Evolutionary conservation across 2,113 vertebrate species (phyloP), one percentile per base, ranked within the genome.

Genomic region (Sander vitreus): DNA sequence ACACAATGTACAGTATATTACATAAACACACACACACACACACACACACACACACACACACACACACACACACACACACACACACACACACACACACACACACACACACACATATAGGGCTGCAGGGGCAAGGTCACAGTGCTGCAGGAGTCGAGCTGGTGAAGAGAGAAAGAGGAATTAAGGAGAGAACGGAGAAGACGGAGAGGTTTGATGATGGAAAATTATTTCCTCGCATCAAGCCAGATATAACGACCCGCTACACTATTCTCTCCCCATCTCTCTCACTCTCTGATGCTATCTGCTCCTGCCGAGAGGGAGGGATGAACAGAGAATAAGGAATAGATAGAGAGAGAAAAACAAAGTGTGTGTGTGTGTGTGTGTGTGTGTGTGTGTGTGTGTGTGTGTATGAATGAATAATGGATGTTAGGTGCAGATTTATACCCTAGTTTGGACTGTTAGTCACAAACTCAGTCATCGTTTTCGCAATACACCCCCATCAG

Each of bases 71-170:
- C 64, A 69, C 30, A 51, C 53, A 43, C 30, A 69, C 30, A 51
- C 53, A 43, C 30, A 69, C 30, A 51, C 53, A 43, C 30, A 69
- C 30, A 63, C 30, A n/a, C 27, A 64, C 30, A 55, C 48, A 55
- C 45, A 25, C 54, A 72, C 64, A 45, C 30, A 25, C 43, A 76
- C 65, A 58, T 8, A 66, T n/a, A 72, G 63, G 60, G 27, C 54
- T 60, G 57, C 55, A 68, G 73, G 62, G 75, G 85, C 92, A 93
- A 93, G 92, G 92, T 91, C 89, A 83, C 64, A 76, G 51, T 70
- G 81, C 65, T 84, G 80, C 69, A 66, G 76, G 21, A 85, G 59
- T 57, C 30, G 18, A 19, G 36, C 21, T 19, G 50, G 18, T 39
- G 70, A 71, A 72, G 55, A 80, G 54, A 63, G 45, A 59, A 57